Conservation (phyloP, 2,113 vertebrate species). For the Strix uralensis region DNA sequence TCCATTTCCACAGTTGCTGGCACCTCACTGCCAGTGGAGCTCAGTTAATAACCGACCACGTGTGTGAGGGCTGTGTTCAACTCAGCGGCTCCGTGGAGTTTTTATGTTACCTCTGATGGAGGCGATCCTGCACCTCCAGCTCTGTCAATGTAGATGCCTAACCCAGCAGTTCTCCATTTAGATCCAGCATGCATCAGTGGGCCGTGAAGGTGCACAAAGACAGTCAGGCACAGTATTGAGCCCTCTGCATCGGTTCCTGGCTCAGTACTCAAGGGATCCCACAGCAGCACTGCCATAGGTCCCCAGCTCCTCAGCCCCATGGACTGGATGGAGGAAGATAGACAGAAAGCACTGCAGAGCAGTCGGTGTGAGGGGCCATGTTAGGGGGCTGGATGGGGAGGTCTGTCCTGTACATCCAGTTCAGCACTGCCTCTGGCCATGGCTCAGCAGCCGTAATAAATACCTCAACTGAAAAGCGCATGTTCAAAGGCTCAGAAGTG, state of each 20-base stretch:
- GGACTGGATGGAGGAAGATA: not conserved
- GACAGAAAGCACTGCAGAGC: not conserved
- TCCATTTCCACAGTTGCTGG: not conserved
- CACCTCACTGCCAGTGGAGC: fast-evolving
- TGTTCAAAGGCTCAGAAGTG: not conserved
- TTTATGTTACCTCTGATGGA: not conserved
- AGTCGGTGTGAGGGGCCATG: too few relatives aligned
- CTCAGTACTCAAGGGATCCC: too few relatives aligned
- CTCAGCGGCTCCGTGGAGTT: not conserved
- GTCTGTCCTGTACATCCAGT: not conserved
- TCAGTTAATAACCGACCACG: not conserved
- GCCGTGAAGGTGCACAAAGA: not conserved
- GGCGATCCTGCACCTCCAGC: not conserved
- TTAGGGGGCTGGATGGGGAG: not conserved
- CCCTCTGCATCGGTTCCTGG: not conserved
- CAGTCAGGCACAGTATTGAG: not conserved
- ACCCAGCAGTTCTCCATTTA: not conserved
- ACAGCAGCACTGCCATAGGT: not conserved
- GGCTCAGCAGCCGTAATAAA: not conserved
- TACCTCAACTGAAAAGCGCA: not conserved
- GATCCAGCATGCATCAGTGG: not conserved
- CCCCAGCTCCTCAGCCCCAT: not conserved
- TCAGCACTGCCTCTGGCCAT: not conserved
- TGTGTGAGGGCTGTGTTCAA: not conserved
- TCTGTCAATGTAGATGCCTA: fast-evolving